phyloP scores from a whole-genome alignment of 2,888 invertebrate genomes.

The Bimastos eiseni region DNA sequence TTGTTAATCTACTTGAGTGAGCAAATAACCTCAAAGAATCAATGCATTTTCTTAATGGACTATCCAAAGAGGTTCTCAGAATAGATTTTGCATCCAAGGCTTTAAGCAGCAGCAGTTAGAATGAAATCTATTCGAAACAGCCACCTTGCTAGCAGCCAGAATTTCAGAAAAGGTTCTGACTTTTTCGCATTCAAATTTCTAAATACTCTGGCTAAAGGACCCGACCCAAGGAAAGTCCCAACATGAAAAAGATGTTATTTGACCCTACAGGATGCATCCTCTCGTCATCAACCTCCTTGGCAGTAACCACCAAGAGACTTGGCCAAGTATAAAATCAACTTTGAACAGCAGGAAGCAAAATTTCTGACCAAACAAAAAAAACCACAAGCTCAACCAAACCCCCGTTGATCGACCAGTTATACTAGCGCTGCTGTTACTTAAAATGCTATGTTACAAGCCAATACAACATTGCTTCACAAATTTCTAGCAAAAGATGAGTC shows the following conservation, averaged over 20 bases:
- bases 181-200: neutral
- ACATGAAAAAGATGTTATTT: neutral
- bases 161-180: neutral
- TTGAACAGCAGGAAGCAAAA: neutral
- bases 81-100: neutral
- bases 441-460: neutral
- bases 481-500: neutral
- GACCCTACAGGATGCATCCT: neutral
- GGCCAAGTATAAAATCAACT: neutral
- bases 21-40: neutral
- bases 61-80: neutral
- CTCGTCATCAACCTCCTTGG: neutral
- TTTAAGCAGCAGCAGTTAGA: neutral
- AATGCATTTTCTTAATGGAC: neutral
- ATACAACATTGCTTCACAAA: neutral
- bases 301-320: neutral
- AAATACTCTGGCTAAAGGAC: neutral
- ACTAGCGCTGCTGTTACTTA: neutral
- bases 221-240: neutral
- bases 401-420: neutral
- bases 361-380: neutral
- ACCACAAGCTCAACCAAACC: neutral
- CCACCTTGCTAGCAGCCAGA: neutral
- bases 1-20: neutral
- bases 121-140: neutral